Evolutionary conservation across 2,888 invertebrate genomes (phyloP).

Genomic region (Synanthedon formicaeformis): DNA sequence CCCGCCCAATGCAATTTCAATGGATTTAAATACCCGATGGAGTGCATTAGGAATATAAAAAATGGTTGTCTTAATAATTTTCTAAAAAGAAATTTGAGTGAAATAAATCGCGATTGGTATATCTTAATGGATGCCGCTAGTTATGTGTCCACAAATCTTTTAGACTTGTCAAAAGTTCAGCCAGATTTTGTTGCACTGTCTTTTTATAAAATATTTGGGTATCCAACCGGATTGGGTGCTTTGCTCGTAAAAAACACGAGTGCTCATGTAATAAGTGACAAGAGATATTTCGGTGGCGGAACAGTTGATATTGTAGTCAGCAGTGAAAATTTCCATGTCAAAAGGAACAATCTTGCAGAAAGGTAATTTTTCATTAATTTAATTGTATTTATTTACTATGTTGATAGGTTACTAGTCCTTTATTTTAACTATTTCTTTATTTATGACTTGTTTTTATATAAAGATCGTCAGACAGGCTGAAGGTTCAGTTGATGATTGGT

Average conservation of each 20-base stretch:
- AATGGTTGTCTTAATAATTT: constrained; percentile 66
- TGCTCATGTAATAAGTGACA: constrained; percentile 68
- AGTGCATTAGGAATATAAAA: constrained; percentile 75
- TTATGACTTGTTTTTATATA: background rate
- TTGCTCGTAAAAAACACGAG: constrained; percentile 80
- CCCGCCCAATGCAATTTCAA: constrained; percentile 97
- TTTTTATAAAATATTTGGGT: constrained; percentile 97
- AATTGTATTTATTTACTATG: background rate
- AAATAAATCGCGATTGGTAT: constrained; percentile 72
- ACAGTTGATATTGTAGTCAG: constrained; percentile 89
- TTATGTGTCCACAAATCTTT: constrained; percentile 79
- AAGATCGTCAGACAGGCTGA: too few relatives aligned
- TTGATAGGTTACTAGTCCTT: background rate
- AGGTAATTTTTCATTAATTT: constrained; percentile 62
- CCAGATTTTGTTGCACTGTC: constrained; percentile 94
- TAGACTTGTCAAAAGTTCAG: constrained; percentile 78
- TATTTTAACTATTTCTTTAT: background rate
- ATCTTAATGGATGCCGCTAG: constrained; percentile 89
- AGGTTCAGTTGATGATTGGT: too few relatives aligned
- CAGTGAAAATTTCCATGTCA: constrained; percentile 77
- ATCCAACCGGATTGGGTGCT: constrained; percentile 95
- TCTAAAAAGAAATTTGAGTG: constrained; percentile 39
- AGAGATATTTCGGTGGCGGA: constrained; percentile 93
- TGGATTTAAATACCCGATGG: constrained; percentile 88
- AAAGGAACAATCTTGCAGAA: constrained; percentile 76